These are phyloP conservation scores for Caenorhabditis sp. DNA, from an alignment of 2,888 invertebrate genomes.

Conservation along the genomic window DNA sequence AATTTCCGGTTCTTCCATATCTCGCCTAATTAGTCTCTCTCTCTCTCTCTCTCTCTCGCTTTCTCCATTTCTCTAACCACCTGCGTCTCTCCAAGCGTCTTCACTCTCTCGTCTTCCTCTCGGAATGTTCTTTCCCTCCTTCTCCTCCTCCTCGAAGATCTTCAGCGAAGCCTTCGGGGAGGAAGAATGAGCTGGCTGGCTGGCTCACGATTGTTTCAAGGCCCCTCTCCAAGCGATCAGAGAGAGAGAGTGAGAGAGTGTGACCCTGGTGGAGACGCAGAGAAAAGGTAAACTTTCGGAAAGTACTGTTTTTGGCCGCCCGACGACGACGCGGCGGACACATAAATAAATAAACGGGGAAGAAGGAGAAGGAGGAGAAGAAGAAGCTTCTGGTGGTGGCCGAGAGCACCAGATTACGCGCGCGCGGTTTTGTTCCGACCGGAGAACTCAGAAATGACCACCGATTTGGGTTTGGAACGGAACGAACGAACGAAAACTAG, in stretches of 20 bases:
- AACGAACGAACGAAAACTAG: too few relatives aligned
- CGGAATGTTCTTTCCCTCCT: conserved; percentile 5
- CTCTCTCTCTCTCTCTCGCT: conserved; percentile 5
- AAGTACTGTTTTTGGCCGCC: conserved; percentile 24
- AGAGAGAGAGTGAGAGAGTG: not conserved
- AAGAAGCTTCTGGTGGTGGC: conserved; percentile 2
- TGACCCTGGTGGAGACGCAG: conserved; percentile 15
- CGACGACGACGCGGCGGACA: conserved; percentile 6
- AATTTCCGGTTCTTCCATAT: not conserved
- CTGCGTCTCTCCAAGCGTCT: not conserved
- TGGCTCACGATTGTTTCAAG: conserved; percentile 55
- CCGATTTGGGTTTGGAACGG: too few relatives aligned
- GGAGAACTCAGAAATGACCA: too few relatives aligned
- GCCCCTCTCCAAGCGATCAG: too few relatives aligned
- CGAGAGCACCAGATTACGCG: too few relatives aligned
- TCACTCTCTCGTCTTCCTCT: conserved; percentile 11
- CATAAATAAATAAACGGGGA: conserved; percentile 28
- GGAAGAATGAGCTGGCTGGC: too few relatives aligned
- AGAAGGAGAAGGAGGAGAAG: not conserved
- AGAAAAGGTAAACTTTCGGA: conserved; percentile 35
- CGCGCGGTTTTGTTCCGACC: too few relatives aligned
- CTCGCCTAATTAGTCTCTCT: not conserved
- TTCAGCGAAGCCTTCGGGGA: too few relatives aligned
- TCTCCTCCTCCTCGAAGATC: too few relatives aligned
- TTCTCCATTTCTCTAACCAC: not conserved